These are phyloP conservation scores for Platalea minor DNA, from an alignment of 2,797 vertebrate genomes.

Conservation along the genomic window DNA sequence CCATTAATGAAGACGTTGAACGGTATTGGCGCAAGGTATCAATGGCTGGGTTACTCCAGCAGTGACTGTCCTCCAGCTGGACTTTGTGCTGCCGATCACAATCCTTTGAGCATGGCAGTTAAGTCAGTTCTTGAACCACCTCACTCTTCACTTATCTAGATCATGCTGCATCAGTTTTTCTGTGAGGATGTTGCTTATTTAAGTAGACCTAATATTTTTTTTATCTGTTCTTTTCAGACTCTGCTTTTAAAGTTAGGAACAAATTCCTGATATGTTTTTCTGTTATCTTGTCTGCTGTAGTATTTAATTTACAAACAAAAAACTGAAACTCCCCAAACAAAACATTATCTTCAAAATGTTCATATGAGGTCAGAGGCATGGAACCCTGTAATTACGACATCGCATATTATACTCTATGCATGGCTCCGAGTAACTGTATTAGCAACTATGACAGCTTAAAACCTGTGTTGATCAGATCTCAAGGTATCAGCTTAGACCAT, in stretches of 20 bases:
- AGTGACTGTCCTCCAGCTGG: not conserved
- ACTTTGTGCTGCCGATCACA: not conserved
- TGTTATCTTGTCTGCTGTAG: not conserved
- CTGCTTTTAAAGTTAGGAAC: not conserved
- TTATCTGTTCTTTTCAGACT: not conserved
- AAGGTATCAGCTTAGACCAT: not conserved
- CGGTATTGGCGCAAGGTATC: accelerated
- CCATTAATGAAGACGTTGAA: not conserved
- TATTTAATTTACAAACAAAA: not conserved
- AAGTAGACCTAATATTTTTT: not conserved
- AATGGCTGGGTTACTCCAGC: not conserved
- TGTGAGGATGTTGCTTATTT: not conserved
- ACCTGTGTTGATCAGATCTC: not conserved
- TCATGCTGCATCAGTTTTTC: not conserved
- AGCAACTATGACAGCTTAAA: not conserved
- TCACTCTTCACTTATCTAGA: not conserved
- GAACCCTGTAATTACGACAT: not conserved
- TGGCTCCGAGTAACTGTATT: not conserved
- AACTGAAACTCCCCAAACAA: not conserved
- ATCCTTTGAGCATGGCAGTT: not conserved
- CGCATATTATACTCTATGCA: accelerated
- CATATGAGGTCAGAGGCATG: not conserved
- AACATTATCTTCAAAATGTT: not conserved
- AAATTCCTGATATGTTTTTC: not conserved
- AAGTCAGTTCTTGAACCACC: not conserved